Evolutionary conservation across 2,888 invertebrate genomes (phyloP), one percentile per base, ranked within the genome.

Genomic region (Melieria omissa): DNA sequence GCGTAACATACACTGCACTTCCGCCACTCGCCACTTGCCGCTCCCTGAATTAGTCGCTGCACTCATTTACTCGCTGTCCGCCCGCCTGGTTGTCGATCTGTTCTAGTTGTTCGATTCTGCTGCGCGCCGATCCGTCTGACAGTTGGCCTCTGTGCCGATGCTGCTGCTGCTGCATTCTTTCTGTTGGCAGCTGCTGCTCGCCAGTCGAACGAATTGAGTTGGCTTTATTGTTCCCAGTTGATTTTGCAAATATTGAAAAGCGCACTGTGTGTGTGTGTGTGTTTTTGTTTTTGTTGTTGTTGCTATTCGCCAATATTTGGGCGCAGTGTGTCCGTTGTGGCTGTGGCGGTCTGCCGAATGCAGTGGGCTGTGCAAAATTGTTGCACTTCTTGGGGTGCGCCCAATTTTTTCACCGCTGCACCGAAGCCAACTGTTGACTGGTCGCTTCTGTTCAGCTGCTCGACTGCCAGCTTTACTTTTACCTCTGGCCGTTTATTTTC

Each of bases 331-430:
- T 44, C 52, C 29, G n/a, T 65, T 44, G 29, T 45, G 44, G n/a
- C 49, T 14, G 16, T 47, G 57, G 47, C 55, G 57, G 47, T 47
- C 45, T 52, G 55, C 45, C 55, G 16, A 73, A 77, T 74, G 76
- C 81, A 83, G 78, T 81, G 83, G 78, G 78, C 81, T 81, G 83
- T 79, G 75, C 81, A 80, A 82, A 81, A 81, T 81, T 80, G 82
- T 82, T 82, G 80, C 80, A 83, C 83, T 83, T 80, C 52, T 64
- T 70, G 58, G 58, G 63, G 58, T 62, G 63, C 65, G 64, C 71
- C 61, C 60, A 66, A 65, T 65, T 71, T 65, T 71, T 65, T 41
- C 52, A 9, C 46, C 7, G 14, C 4, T 41, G 29, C 10, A 42
- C 42, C n/a, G 3, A 4, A 14, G 41, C 9, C 16, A 12, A 58